Evolutionary conservation across 2,113 vertebrate genomes (phyloP).

Genomic region (Tyto alba): DNA sequence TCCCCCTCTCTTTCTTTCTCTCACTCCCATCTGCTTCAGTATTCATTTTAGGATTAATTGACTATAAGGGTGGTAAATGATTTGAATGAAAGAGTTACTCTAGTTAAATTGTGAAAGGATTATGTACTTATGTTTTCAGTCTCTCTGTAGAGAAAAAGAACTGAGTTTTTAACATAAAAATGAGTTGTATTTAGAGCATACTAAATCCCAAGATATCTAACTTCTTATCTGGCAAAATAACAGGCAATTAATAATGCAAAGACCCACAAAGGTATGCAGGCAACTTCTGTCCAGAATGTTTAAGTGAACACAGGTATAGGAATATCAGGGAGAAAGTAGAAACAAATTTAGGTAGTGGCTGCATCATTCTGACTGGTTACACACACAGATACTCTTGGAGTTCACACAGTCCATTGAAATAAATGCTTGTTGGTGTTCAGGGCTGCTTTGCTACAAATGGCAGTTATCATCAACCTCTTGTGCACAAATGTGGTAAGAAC

Average conservation of each 20-base stretch:
- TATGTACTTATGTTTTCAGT: constrained; percentile 1
- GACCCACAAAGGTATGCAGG: neutral
- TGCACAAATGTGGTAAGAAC: neutral
- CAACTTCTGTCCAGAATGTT: neutral
- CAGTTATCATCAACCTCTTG: neutral
- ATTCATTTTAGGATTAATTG: constrained; percentile 6
- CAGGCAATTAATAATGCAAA: neutral
- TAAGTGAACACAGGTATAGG: neutral
- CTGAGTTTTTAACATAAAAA: neutral
- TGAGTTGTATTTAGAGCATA: neutral
- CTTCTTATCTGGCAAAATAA: neutral
- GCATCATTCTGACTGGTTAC: neutral
- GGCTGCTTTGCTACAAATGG: neutral
- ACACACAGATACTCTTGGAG: neutral
- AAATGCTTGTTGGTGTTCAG: neutral
- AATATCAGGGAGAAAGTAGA: neutral
- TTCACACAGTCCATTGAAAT: neutral
- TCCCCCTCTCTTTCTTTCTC: neutral
- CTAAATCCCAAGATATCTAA: neutral
- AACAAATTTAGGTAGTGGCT: neutral
- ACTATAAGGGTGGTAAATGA: neutral
- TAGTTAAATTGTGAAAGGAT: constrained; percentile 16
- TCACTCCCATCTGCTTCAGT: neutral
- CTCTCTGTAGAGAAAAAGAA: neutral
- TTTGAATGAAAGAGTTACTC: neutral